Conservation (phyloP, 37 sponge, comb jelly and placozoan species). For the Axinella damicornis region DNA sequence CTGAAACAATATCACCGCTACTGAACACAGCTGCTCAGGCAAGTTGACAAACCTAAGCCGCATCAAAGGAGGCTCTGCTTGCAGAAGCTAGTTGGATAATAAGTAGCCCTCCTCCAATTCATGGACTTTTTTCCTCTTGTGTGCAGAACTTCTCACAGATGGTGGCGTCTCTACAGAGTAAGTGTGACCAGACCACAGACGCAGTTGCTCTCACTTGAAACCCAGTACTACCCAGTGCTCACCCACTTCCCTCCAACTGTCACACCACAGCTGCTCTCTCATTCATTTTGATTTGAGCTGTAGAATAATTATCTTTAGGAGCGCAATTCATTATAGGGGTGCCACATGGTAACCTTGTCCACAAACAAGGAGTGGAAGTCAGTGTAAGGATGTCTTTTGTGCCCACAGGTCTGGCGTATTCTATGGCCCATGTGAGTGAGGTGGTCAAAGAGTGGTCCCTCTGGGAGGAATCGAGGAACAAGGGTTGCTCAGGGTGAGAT, state of each 20-base stretch:
- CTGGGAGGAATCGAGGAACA: slow-evolving; percentile 14
- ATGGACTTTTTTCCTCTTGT: not conserved
- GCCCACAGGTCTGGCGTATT: slow-evolving; percentile 28
- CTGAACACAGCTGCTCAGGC: slow-evolving; percentile 36
- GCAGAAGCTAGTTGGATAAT: no score
- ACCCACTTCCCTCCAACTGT: no score
- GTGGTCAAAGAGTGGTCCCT: slow-evolving; percentile 14
- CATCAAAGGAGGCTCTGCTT: no score
- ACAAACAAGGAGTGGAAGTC: no score
- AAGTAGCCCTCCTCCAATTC: not conserved
- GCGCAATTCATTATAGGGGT: no score
- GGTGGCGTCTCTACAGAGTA: slow-evolving; percentile 38
- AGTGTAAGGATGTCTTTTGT: not conserved
- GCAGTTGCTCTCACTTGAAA: no score
- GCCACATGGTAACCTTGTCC: no score
- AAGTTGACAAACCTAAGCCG: not conserved
- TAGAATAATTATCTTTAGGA: no score
- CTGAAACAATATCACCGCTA: slow-evolving; percentile 13
- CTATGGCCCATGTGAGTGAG: not conserved
- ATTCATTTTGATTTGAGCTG: no score
- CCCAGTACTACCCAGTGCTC: no score
- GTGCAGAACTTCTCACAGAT: slow-evolving; percentile 23
- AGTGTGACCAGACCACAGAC: no score
- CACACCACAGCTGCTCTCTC: no score
- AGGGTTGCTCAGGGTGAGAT: slow-evolving; percentile 11